Evolutionary conservation across 2,797 vertebrate genomes (phyloP), one percentile per base, ranked within the genome.

Genomic region (Gallirallus australis): DNA sequence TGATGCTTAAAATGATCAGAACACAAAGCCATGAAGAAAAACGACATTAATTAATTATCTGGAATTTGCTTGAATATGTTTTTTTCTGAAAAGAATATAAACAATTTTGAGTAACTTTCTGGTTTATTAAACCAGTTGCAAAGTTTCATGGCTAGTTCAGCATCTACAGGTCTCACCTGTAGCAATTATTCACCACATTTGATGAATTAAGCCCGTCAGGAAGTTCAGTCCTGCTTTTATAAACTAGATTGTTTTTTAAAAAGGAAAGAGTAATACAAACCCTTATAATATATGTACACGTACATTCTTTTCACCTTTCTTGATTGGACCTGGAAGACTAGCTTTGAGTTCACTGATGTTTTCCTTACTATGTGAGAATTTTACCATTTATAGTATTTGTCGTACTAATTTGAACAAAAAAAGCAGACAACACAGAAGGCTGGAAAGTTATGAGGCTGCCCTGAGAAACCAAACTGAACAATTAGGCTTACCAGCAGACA

Each of bases 351-450:
- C 18, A 47, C 1, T 35, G 7, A 0, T 50, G 2, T 37, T 13
- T 47, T 24, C 11, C 18, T 79, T 75, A 15, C 5, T 17, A 6
- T 37, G 21, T 90, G 15, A 90, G 16, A 57, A 42, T 66, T 42
- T 30, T 6, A 27, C 4, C 11, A 11, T 47, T 66, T 59, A 35
- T 61, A 61, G 11, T 28, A 79, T 7, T 20, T 59, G 6, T 16
- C 28, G 68, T 28, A 37, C 27, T 37, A 20, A 4, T 40, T 63
- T 53, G 56, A 31, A 28, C 5, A 50, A 82, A 71, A 73, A 48
- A 35, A 19, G 4, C 9, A 50, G 8, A 33, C 33, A 57, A 66
- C 0, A 0, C 21, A 45, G 6, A 45, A 15, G 11, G 2, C 21
- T 72, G 66, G 42, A 73, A 87, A 66, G 30, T 7, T n/a, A 8